Evolutionary conservation across 2,797 vertebrate genomes (phyloP).

Genomic region (Sebastes minor): DNA sequence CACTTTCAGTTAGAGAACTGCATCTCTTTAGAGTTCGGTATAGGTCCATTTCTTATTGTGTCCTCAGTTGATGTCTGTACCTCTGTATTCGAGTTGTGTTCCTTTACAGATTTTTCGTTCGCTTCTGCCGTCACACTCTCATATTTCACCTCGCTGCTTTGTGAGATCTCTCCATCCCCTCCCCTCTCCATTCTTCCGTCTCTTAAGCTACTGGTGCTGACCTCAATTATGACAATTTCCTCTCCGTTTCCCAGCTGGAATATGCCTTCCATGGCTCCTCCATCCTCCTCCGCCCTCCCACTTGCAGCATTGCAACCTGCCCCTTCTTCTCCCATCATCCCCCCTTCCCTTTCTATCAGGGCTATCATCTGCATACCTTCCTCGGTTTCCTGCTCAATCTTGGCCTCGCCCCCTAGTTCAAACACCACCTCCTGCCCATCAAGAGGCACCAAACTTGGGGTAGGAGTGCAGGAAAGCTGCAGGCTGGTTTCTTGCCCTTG

Average conservation of each 20-base stretch:
- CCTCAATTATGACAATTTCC: conserved; percentile 87
- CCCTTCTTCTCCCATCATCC: conserved; percentile 61
- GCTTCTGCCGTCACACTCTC: conserved; percentile 45
- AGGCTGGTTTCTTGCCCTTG: conserved; percentile 69
- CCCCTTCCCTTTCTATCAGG: conserved; percentile 78
- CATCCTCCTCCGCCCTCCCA: conserved; percentile 45
- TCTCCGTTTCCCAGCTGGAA: conserved; percentile 84
- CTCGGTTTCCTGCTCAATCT: conserved; percentile 70
- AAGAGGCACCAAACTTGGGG: conserved; percentile 77
- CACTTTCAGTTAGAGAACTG: conserved; percentile 51
- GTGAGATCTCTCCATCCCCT: conserved; percentile 62
- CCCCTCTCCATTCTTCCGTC: conserved; percentile 70
- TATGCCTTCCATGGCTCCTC: conserved; percentile 77
- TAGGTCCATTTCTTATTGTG: conserved; percentile 46
- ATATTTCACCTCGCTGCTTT: conserved; percentile 66
- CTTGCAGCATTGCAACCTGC: conserved; percentile 49
- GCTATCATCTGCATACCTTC: conserved; percentile 86
- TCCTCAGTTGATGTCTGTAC: conserved; percentile 47
- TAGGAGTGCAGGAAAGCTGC: conserved; percentile 75
- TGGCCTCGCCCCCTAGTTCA: conserved; percentile 76
- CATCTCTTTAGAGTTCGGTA: conserved; percentile 48
- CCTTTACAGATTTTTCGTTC: conserved; percentile 49
- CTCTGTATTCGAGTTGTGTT: conserved; percentile 32
- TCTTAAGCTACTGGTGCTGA: conserved; percentile 82
- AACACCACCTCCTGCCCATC: conserved; percentile 83